Conservation (phyloP, 2,797 vertebrate species). For the Neostethus bicornis region DNA sequence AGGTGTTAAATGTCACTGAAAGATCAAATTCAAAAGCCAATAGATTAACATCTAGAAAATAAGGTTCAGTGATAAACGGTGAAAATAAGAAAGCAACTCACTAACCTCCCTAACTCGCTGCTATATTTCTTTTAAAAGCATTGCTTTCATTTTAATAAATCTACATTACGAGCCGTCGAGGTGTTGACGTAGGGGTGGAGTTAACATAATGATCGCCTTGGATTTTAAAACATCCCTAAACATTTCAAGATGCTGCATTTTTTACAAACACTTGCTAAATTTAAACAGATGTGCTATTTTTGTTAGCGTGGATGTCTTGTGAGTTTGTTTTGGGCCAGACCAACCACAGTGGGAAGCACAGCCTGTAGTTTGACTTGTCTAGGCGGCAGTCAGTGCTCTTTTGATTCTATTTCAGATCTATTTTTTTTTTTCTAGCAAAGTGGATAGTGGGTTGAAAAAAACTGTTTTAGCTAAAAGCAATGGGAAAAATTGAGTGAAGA, state of each 20-base stretch:
- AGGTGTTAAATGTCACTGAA: background rate
- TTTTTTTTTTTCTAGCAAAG: slow-evolving; percentile 25
- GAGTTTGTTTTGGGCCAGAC: slow-evolving; percentile 53
- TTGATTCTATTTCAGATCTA: slow-evolving; percentile 45
- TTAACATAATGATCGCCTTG: slow-evolving; percentile 57
- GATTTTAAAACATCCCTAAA: slow-evolving; percentile 50
- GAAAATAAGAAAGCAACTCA: too few species aligned
- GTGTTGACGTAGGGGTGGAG: slow-evolving; percentile 55
- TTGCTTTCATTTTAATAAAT: slow-evolving; percentile 19
- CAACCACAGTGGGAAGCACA: slow-evolving; percentile 41
- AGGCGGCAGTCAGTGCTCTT: slow-evolving; percentile 17
- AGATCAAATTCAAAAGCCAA: background rate
- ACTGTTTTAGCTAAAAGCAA: background rate
- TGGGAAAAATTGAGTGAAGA: slow-evolving; percentile 3
- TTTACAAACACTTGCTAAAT: slow-evolving; percentile 56
- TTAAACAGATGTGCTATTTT: slow-evolving; percentile 65
- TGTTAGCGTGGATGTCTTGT: slow-evolving; percentile 37
- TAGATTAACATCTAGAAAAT: slow-evolving; percentile 7
- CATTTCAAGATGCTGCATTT: slow-evolving; percentile 61
- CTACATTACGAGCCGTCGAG: slow-evolving; percentile 16
- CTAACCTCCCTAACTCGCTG: background rate
- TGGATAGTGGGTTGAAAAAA: slow-evolving; percentile 12
- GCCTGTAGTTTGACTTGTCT: slow-evolving; percentile 62
- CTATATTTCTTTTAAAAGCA: too few species aligned
- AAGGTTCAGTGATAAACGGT: too few species aligned